phyloP scores from a whole-genome alignment of 1,140 invertebrate species.

The Heliconius hewitsoni region DNA sequence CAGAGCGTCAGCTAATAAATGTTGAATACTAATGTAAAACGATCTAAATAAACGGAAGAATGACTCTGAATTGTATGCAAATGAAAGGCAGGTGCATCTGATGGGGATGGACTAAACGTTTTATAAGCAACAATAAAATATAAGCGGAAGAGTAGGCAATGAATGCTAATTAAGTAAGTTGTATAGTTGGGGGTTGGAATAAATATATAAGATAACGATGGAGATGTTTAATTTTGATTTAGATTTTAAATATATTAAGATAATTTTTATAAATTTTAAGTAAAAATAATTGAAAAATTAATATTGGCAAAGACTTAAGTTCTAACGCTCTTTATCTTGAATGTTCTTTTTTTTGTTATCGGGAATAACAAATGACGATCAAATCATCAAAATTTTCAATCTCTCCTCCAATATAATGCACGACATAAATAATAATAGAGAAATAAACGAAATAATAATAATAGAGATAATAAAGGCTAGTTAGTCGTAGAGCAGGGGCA shows the following conservation, averaged over 20 bases:
- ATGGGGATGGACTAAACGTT: slow-evolving; percentile 47
- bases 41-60: slow-evolving; percentile 60
- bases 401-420: too few relatives aligned
- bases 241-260: not conserved
- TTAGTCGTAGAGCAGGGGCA: too few relatives aligned
- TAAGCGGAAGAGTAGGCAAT: slow-evolving; percentile 39
- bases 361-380: too few relatives aligned
- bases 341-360: too few relatives aligned
- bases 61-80: slow-evolving; percentile 57
- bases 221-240: too few relatives aligned
- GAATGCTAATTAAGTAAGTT: slow-evolving; percentile 45
- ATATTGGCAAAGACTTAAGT: not conserved
- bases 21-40: slow-evolving; percentile 68
- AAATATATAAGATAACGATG: not conserved
- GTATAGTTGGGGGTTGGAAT: slow-evolving; percentile 4
- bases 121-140: slow-evolving; percentile 42
- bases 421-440: not conserved
- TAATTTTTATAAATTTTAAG: not conserved
- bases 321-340: too few relatives aligned
- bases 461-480: too few relatives aligned
- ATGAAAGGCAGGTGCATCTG: slow-evolving; percentile 63
- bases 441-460: not conserved
- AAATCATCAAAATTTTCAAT: too few relatives aligned
- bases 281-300: not conserved
- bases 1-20: slow-evolving; percentile 53